A percentile compares a stretch with the other conserved stretches of the same genome.
Evolutionary conservation across 2,113 vertebrate species (phyloP).

Genomic region (Xenus cinereus): DNA sequence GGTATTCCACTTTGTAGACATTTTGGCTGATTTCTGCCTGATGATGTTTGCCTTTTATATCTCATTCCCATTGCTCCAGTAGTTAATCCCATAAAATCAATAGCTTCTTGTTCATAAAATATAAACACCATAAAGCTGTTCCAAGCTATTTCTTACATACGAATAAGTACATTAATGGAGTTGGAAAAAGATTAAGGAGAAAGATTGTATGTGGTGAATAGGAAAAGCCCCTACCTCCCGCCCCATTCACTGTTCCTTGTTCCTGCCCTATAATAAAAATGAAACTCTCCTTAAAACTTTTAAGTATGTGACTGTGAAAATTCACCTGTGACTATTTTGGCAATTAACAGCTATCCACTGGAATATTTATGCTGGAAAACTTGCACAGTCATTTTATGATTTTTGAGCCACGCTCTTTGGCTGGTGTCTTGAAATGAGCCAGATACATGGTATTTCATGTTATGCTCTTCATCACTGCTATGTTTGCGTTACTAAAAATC

Average conservation of each 20-base stretch:
- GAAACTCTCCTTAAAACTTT: not conserved
- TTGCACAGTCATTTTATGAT: constrained; percentile 33
- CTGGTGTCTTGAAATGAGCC: not conserved
- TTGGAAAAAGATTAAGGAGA: not conserved
- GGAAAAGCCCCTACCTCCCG: fast-evolving
- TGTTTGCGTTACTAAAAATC: constrained; percentile 49
- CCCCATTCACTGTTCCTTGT: not conserved
- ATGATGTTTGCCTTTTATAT: constrained; percentile 14
- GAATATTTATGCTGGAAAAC: not conserved
- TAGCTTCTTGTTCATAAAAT: constrained; percentile 26
- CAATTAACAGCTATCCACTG: not conserved
- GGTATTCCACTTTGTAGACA: constrained; percentile 18
- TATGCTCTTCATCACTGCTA: constrained; percentile 26
- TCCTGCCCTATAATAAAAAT: not conserved
- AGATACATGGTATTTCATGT: constrained; percentile 29
- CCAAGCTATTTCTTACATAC: not conserved
- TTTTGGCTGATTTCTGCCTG: constrained; percentile 27
- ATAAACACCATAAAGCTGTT: not conserved
- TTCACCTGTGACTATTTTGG: not conserved
- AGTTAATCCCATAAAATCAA: constrained; percentile 48
- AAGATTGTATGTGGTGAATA: not conserved
- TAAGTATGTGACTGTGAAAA: not conserved
- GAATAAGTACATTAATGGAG: not conserved
- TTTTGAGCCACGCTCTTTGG: not conserved
- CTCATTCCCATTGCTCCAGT: constrained; percentile 9